Conservation (phyloP, 1,140 invertebrate genomes). For the Zophobas atratus region DNA sequence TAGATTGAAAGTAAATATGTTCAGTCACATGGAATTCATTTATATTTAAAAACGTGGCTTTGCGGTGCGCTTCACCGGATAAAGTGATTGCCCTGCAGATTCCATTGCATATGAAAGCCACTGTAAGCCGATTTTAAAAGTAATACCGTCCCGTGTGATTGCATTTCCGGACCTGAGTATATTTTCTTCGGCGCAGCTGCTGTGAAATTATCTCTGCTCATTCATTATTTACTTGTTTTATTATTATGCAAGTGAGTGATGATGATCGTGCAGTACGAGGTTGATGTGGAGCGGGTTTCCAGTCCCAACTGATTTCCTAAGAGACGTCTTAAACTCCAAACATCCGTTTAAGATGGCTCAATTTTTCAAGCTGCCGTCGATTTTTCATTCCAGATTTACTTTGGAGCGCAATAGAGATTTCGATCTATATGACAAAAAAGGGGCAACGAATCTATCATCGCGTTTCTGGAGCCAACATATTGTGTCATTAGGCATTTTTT, state of each 20-base stretch:
- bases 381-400: constrained; percentile 25
- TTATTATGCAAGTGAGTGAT: constrained; percentile 27
- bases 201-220: neutral
- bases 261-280: constrained; percentile 9
- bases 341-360: constrained; percentile 21
- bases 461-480: neutral
- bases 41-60: constrained; percentile 21
- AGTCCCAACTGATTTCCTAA: constrained; percentile 17
- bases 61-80: neutral
- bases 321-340: constrained; percentile 27
- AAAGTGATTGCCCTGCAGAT: constrained; percentile 23
- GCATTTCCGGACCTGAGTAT: neutral
- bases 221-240: neutral
- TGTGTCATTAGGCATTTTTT: neutral
- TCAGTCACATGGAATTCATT: constrained; percentile 13
- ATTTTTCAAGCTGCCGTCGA: constrained; percentile 29
- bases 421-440: constrained; percentile 24
- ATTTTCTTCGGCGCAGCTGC: neutral
- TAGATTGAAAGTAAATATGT: constrained; percentile 14
- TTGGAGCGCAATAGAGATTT: constrained; percentile 17
- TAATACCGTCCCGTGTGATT: constrained; percentile 10
- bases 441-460: constrained; percentile 12
- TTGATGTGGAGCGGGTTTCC: constrained; percentile 17
- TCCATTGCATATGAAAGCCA: constrained; percentile 7
- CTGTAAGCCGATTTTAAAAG: constrained; percentile 16